A percentile compares a stretch with the other conserved stretches of the same genome.
Evolutionary conservation across 2,113 vertebrate genomes (phyloP).

Genomic region (Saimiri boliviensis): DNA sequence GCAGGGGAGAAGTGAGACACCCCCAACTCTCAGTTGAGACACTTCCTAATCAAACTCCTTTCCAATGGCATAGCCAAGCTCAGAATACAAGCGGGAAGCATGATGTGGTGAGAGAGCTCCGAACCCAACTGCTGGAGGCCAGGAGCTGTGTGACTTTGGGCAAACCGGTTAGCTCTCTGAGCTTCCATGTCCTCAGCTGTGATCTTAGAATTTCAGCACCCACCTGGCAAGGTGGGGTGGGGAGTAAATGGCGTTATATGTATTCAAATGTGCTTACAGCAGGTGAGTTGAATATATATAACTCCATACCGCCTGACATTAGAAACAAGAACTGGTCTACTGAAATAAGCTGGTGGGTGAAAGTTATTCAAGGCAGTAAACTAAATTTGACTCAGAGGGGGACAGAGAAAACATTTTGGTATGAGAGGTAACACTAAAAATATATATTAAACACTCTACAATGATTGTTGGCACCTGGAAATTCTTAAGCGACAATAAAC

Average conservation of each 20-base stretch:
- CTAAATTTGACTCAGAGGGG: not conserved
- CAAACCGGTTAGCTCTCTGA: not conserved
- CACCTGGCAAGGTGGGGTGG: not conserved
- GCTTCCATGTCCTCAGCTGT: not conserved
- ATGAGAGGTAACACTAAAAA: not conserved
- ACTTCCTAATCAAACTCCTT: not conserved
- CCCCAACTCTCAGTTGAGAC: not conserved
- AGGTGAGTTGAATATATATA: not conserved
- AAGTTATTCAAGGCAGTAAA: not conserved
- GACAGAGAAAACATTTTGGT: not conserved
- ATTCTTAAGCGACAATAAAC: not conserved
- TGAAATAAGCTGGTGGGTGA: not conserved
- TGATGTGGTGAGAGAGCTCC: accelerated
- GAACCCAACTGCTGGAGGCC: not conserved
- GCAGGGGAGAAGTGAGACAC: not conserved
- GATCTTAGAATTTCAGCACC: not conserved
- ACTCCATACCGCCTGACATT: not conserved
- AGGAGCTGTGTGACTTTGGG: not conserved
- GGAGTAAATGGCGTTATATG: not conserved
- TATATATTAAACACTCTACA: not conserved
- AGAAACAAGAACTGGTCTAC: not conserved
- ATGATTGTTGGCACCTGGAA: not conserved
- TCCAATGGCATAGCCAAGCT: no score
- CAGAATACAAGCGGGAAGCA: not conserved
- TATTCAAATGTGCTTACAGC: not conserved